Base-by-base conservation (phyloP, 2,888 invertebrate species). In the Athalia circularis region DNA sequence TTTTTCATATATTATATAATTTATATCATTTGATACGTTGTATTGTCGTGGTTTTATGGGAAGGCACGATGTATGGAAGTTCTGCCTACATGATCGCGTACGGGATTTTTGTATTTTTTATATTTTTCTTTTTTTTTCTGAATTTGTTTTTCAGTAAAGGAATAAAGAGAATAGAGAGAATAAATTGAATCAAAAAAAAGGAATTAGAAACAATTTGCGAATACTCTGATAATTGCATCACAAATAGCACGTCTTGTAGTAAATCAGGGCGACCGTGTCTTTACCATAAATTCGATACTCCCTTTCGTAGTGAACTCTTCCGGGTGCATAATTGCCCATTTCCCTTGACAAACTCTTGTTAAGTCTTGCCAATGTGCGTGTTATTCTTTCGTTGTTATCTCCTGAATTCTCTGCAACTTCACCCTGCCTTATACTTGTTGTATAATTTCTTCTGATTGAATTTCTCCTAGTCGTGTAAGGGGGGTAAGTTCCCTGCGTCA, bases 221-320 rank as follows among this genome's bases (percentile, higher is more conserved):
- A 15, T 15, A 62, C 62, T 8, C 13, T 8, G 48, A 50, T 70
- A 78, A 78, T 78, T 29, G 29, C 83, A 89, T 90, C 90, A 90
- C 88, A 90, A 88, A 84, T 90, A 90, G 81, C 90, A 90, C 70
- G 90, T 90, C 83, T 90, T 90, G 81, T 90, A 90, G 79, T 90
- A 90, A 80, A 90, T 89, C 59, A 90, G 86, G n/a, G 90, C 90
- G 75, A 90, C 87, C 64, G 90, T 90, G 80, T 90, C 89, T 81
- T 89, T 89, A 70, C 90, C 90, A 82, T 89, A 89, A 54, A 90
- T 88, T 80, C 89, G 85, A 84, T 88, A 90, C 80, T 90, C 90
- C 45, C 88, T 86, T 80, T 90, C 90, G 82, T 90, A 90, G 75
- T 88, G 89, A 77, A 90, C 90, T 82, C 87, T 86, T 6, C 90